These are phyloP conservation scores for Bettongia penicillata DNA, from an alignment of 2,113 vertebrate genomes.

Conservation along the genomic window DNA sequence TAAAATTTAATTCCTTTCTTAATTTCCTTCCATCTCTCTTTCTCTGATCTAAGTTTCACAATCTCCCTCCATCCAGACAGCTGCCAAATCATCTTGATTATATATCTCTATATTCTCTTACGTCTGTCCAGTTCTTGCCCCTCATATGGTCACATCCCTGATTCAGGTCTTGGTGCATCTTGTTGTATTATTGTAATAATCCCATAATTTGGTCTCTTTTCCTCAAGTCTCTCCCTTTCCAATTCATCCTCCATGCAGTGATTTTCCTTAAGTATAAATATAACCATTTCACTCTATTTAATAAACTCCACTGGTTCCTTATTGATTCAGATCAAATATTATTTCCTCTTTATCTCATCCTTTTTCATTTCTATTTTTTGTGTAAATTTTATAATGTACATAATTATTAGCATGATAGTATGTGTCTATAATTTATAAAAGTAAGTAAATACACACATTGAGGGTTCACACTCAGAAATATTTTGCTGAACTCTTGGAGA, in stretches of 20 bases:
- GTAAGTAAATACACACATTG: not conserved
- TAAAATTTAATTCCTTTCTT: not conserved
- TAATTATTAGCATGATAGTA: not conserved
- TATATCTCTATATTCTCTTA: not conserved
- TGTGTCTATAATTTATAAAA: not conserved
- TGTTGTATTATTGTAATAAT: not conserved
- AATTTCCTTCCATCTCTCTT: not conserved
- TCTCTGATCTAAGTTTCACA: not conserved
- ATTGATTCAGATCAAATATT: not conserved
- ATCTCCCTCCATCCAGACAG: not conserved
- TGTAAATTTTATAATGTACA: not conserved
- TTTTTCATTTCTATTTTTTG: not conserved
- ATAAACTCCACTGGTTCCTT: not conserved
- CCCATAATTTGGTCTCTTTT: not conserved
- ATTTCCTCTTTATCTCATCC: not conserved
- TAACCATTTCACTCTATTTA: not conserved
- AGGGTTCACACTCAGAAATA: not conserved
- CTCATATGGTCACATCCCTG: not conserved
- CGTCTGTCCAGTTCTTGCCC: not conserved
- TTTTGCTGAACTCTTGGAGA: not conserved
- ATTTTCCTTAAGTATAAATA: not conserved
- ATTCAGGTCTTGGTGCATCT: not conserved
- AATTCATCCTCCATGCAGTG: not conserved
- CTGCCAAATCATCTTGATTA: not conserved
- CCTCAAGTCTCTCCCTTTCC: not conserved